Base-by-base conservation (phyloP, 2,888 invertebrate species). In the Oegoconia quadripuncta region DNA sequence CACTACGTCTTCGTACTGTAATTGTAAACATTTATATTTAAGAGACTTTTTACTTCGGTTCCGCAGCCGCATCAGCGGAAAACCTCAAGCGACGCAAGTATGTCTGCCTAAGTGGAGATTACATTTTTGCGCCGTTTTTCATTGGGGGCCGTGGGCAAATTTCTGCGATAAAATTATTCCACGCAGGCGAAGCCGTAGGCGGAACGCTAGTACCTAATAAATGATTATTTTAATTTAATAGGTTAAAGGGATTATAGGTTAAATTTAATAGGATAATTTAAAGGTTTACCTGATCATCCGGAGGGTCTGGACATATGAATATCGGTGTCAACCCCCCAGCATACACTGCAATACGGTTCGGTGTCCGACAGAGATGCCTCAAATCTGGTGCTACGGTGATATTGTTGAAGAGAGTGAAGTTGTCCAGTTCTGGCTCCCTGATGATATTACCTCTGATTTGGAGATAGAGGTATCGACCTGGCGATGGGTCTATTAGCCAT, bases 321-420 rank as follows among this genome's bases (percentile, higher is more conserved):
- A 89, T 88, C 12, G 90, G 89, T 0, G 89, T 70, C n/a, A 87
- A 56, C 16, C 91, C 90, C 0, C 93, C 93, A 29, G 94, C 92
- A 64, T 95, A 94, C 3, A 96, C 90, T 2, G 94, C 91, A 42
- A 95, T 91, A 35, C 96, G 88, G 58, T 96, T 95, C 35, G 90
- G 90, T 6, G 95, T 96, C 39, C 90, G 89, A 67, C 96, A 96
- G 37, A 83, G 82, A 71, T 82, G 88, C 41, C 82, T 79, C 41
- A 83, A 74, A 44, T 89, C 91, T 53, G 80, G 90, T 45, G 76
- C 88, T 50, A 87, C 90, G 27, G 89, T 91, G 53, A 88, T 88
- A 65, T 89, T 91, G 64, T 88, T 89, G 18, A 88, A 69, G 30
- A 90, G 82, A 1, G 86, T 86, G 41, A 86, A 84, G 58, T 88